These are phyloP conservation scores for Buathra laborator DNA, from an alignment of 2,888 invertebrate genomes.

Conservation along the genomic window DNA sequence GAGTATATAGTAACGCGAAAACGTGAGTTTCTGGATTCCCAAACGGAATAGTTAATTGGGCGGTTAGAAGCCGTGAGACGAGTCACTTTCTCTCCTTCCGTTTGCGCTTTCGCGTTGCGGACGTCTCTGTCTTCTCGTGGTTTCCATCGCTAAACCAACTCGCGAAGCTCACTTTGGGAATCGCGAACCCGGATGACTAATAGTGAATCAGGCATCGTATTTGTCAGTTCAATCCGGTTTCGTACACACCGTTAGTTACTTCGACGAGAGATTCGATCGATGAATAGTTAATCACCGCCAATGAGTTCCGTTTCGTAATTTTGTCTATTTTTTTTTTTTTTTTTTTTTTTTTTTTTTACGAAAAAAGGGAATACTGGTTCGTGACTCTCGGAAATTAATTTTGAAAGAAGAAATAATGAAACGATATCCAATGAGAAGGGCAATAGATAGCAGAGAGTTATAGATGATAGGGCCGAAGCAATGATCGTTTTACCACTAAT, in stretches of 20 bases:
- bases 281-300: neutral
- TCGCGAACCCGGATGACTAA: neutral
- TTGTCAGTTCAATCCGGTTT: neutral
- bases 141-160: neutral
- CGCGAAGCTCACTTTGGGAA: neutral
- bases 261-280: neutral
- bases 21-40: slow-evolving; percentile 14
- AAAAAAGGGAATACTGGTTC: too few species aligned
- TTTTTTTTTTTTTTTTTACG: neutral
- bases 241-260: neutral
- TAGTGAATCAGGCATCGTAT: neutral
- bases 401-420: too few species aligned
- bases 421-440: neutral
- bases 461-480: neutral
- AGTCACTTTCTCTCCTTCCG: slow-evolving; percentile 17
- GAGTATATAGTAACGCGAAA: neutral
- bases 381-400: too few species aligned
- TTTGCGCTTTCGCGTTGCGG: slow-evolving; percentile 13
- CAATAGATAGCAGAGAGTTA: neutral
- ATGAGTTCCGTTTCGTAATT: neutral
- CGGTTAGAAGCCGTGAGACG: slow-evolving; percentile 18
- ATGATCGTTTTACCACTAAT: neutral
- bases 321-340: neutral
- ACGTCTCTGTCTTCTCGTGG: slow-evolving; percentile 1
- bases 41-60: slow-evolving; percentile 53